Conservation (phyloP, 1,140 invertebrate species). For the Whitmania pigra region DNA sequence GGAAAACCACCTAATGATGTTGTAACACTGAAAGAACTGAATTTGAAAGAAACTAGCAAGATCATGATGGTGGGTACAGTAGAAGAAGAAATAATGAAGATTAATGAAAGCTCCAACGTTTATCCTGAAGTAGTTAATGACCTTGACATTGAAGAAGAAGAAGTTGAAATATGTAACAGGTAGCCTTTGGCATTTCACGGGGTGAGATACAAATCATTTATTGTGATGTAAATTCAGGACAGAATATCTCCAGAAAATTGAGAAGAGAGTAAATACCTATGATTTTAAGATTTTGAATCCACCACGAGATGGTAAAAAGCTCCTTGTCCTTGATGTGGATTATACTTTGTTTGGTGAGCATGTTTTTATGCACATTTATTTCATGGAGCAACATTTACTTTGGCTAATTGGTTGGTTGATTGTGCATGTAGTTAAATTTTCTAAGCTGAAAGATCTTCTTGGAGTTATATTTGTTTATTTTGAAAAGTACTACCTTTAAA, state of each 20-base stretch:
- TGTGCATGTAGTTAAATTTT: too few species aligned
- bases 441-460: too few species aligned
- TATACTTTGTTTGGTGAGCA: conserved; percentile 69
- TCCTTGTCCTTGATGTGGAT: conserved; percentile 89
- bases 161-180: conserved; percentile 63
- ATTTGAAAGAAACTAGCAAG: conserved; percentile 74
- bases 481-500: too few species aligned
- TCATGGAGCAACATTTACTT: too few species aligned
- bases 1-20: conserved; percentile 46
- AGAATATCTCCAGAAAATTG: conserved; percentile 52
- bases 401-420: too few species aligned
- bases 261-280: conserved; percentile 70
- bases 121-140: conserved; percentile 57
- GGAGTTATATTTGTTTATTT: too few species aligned
- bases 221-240: conserved; percentile 39
- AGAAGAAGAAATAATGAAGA: conserved; percentile 70
- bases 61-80: conserved; percentile 93
- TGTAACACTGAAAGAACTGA: conserved; percentile 54
- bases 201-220: too few species aligned
- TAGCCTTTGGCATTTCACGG: conserved; percentile 17
- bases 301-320: conserved; percentile 66
- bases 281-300: conserved; percentile 69
- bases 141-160: conserved; percentile 62
- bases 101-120: conserved; percentile 58
- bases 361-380: too few species aligned